Evolutionary conservation across 2,888 invertebrate species (phyloP), one percentile per base, ranked within the genome.

Genomic region (Branchipolynoe longqiensis): DNA sequence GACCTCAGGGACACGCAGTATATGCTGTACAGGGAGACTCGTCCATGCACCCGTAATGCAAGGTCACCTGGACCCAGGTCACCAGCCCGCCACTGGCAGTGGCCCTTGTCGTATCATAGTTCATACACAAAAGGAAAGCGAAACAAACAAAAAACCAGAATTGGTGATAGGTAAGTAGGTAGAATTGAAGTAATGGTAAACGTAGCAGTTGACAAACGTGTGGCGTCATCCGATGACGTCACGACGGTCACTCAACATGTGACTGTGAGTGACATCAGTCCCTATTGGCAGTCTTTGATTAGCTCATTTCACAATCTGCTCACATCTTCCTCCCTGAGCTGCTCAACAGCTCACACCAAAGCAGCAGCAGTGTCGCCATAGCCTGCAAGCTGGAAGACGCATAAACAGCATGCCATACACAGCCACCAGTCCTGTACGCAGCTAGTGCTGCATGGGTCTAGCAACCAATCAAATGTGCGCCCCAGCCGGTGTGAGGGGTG

Each of bases 131-230:
- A 62, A 38, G 1, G n/a, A 69, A 69, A 69, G 0, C 38, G 69
- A 69, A 38, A 3, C 69, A 1, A 69, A 69, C 36, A 69, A 69
- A 69, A 18, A 36, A 69, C 22, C 38, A 69, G n/a, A 22, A 38
- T n/a, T 69, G 33, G 69, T 69, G 69, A 25, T 69, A 69, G 69
- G n/a, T 69, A 69, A 69, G 69, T 69, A 25, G 36, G 38, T 69
- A 69, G 69, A 33, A 69, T 38, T 69, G 69, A 69, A 69, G 69
- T 69, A 69, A 69, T 18, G 22, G 38, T 69, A 36, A 69, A 36
- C 38, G 69, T 69, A 69, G 69, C 69, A 69, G 69, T 69, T 69
- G 69, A 69, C 69, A 69, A 69, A 69, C 33, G 69, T 36, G 69
- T 69, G 69, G 69, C 69, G 69, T 69, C 69, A 69, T 69, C 69